These are phyloP conservation scores for Pelusios castaneus DNA, from an alignment of 2,113 vertebrate genomes.

Conservation along the genomic window DNA sequence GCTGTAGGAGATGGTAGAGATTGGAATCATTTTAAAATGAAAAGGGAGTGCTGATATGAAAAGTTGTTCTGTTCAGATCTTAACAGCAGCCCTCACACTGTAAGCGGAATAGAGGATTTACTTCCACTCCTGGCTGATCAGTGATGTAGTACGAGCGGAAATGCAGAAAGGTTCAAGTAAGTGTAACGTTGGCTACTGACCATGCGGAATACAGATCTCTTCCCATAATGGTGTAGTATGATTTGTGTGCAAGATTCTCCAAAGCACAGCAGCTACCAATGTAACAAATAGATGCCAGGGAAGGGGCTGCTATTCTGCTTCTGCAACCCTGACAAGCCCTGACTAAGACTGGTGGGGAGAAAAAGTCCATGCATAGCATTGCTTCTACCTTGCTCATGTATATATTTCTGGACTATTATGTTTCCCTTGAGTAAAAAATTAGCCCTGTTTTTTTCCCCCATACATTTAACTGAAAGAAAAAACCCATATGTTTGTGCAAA, in stretches of 20 bases:
- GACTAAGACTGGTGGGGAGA: not conserved
- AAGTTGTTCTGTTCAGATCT: not conserved
- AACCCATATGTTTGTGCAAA: not conserved
- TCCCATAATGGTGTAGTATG: not conserved
- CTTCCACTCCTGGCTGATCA: not conserved
- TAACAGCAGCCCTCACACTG: not conserved
- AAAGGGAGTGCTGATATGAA: not conserved
- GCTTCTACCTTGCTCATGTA: not conserved
- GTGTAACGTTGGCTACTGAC: not conserved
- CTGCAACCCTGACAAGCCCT: not conserved
- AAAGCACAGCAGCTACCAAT: not conserved
- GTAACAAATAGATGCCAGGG: not conserved
- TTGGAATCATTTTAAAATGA: fast-evolving
- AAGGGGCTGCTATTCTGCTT: not conserved
- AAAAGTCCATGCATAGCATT: not conserved
- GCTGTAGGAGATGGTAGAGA: not conserved
- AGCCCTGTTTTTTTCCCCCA: not conserved
- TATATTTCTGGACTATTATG: not conserved
- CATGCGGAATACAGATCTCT: not conserved
- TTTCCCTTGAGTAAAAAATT: not conserved
- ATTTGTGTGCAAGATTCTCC: not conserved
- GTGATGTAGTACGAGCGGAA: not conserved
- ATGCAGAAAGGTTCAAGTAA: not conserved
- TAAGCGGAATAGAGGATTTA: not conserved
- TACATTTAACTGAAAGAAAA: not conserved